phyloP scores from a whole-genome alignment of 2,888 invertebrate species.

The Stenodera caucasica region DNA sequence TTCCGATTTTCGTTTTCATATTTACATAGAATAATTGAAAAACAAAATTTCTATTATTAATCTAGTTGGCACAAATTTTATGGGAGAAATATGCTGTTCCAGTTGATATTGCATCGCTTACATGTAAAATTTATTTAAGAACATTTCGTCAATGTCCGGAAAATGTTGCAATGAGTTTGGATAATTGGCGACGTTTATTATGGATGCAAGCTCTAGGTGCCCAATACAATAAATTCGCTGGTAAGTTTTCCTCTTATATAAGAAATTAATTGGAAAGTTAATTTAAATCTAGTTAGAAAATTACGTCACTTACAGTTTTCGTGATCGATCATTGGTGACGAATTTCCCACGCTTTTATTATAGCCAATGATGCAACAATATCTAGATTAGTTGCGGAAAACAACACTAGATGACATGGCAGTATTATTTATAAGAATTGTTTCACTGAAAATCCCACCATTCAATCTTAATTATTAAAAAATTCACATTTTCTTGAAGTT shows the following conservation, averaged over 20 bases:
- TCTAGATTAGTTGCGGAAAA: no score
- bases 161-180: slow-evolving; percentile 70
- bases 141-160: slow-evolving; percentile 82
- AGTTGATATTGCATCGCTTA: slow-evolving; percentile 64
- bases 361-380: no score
- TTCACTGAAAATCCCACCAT: no score
- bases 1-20: neutral
- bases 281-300: no score
- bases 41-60: slow-evolving; percentile 7
- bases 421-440: no score
- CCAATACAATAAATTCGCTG: slow-evolving; percentile 70
- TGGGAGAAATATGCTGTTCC: slow-evolving; percentile 69
- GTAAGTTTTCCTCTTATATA: slow-evolving; percentile 52
- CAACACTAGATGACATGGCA: no score
- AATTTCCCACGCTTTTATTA: no score
- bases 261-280: neutral
- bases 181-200: slow-evolving; percentile 75
- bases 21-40: neutral
- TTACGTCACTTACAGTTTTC: no score
- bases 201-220: slow-evolving; percentile 80
- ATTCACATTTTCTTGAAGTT: no score
- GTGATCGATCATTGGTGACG: no score
- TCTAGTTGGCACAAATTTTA: slow-evolving; percentile 59
- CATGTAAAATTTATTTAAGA: slow-evolving; percentile 70
- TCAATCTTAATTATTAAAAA: no score